Percentiles rank a stretch among this genome's conserved stretches.
phyloP scores from a whole-genome alignment of 2,113 vertebrate genomes.

The Polyodon spathula region DNA sequence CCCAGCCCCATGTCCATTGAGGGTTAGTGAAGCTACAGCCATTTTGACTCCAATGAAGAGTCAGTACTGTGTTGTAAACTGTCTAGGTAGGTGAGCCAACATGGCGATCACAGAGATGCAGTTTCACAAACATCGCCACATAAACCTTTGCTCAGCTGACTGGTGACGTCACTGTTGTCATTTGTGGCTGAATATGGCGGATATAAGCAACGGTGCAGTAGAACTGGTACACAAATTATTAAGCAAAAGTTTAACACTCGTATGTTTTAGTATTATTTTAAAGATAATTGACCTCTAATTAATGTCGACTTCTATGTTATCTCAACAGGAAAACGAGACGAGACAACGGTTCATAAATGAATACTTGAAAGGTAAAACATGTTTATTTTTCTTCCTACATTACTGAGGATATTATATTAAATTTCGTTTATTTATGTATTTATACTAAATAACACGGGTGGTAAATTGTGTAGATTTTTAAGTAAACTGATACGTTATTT shows the following conservation, averaged over 20 bases:
- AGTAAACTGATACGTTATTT: no score
- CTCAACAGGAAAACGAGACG: conserved; percentile 59
- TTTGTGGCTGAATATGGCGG: conserved; percentile 48
- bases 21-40: not conserved
- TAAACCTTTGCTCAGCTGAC: no score
- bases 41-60: not conserved
- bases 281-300: not conserved
- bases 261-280: not conserved
- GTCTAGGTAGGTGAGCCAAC: conserved; percentile 13
- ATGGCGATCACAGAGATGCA: conserved; percentile 9
- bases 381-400: no score
- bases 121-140: conserved; percentile 29
- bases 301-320: conserved; percentile 16
- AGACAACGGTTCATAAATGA: conserved; percentile 76
- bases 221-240: conserved; percentile 43
- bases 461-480: no score
- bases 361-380: conserved; percentile 66
- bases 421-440: no score
- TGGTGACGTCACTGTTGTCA: conserved; percentile 1
- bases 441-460: no score
- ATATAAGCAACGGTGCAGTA: conserved; percentile 36
- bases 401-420: no score
- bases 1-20: no score
- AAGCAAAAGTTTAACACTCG: not conserved
- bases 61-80: not conserved